Conservation (phyloP, 2,797 vertebrate genomes). For the Scomberomorus guttatus region DNA sequence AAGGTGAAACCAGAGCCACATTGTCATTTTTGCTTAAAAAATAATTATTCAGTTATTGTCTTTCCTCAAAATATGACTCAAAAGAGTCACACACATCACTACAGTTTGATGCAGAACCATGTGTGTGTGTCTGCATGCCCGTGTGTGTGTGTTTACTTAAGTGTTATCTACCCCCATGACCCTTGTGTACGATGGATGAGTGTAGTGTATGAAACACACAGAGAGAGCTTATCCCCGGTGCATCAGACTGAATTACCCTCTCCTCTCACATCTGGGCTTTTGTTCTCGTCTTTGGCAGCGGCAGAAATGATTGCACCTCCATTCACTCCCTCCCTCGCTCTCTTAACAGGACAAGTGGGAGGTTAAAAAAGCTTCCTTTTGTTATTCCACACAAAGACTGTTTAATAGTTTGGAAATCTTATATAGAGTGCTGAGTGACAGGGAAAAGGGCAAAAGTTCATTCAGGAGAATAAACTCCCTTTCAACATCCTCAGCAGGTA, state of each 20-base stretch:
- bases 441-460: slow-evolving; percentile 86
- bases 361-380: slow-evolving; percentile 87
- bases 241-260: slow-evolving; percentile 91
- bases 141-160: slow-evolving; percentile 64
- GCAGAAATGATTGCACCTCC: slow-evolving; percentile 90
- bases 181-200: slow-evolving; percentile 80
- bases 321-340: slow-evolving; percentile 78
- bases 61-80: neutral
- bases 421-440: slow-evolving; percentile 88
- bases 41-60: neutral
- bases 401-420: slow-evolving; percentile 88
- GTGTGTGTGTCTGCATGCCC: slow-evolving; percentile 1
- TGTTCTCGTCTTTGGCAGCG: slow-evolving; percentile 87
- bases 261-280: slow-evolving; percentile 91
- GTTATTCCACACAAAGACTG: slow-evolving; percentile 89
- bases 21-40: too few relatives aligned
- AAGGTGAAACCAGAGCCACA: too few relatives aligned
- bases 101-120: slow-evolving; percentile 7
- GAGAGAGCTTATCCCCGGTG: slow-evolving; percentile 89
- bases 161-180: slow-evolving; percentile 77
- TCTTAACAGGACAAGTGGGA: slow-evolving; percentile 79
- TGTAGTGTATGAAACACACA: slow-evolving; percentile 88
- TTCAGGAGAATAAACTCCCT: slow-evolving; percentile 66
- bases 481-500: slow-evolving; percentile 50
- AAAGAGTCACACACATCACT: neutral